Percentiles rank a stretch among this genome's conserved stretches.
Evolutionary conservation across 2,888 invertebrate genomes (phyloP).

Genomic region (Brenthis ino): DNA sequence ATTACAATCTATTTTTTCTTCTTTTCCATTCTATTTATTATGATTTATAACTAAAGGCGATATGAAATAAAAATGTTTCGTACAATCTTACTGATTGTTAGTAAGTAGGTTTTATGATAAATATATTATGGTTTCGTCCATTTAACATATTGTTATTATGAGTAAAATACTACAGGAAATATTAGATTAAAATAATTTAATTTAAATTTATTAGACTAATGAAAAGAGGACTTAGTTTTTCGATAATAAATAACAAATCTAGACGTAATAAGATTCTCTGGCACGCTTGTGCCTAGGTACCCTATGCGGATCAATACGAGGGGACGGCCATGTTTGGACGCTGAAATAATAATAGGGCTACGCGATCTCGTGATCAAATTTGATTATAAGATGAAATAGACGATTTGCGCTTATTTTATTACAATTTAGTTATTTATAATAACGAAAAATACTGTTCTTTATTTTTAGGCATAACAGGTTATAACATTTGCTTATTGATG

Average conservation of each 20-base stretch:
- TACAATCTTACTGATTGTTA: no score
- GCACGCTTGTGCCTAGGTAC: slow-evolving; percentile 52
- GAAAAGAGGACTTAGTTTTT: slow-evolving; percentile 2
- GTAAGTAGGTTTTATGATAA: no score
- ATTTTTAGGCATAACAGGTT: not conserved
- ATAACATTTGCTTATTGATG: no score
- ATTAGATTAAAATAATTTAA: no score
- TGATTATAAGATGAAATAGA: slow-evolving; percentile 11
- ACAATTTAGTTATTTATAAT: not conserved
- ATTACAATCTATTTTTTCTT: no score
- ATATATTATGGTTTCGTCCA: no score
- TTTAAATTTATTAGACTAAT: not conserved
- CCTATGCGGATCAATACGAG: slow-evolving; percentile 68
- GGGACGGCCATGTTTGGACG: slow-evolving; percentile 51
- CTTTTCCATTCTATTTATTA: no score
- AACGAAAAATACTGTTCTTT: not conserved
- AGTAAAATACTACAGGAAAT: no score
- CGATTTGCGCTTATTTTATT: not conserved
- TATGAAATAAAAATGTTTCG: no score
- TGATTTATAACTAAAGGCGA: no score
- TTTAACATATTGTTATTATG: no score
- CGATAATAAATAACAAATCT: slow-evolving; percentile 17
- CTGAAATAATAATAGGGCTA: slow-evolving; percentile 47
- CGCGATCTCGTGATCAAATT: slow-evolving; percentile 18
- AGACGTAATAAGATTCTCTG: slow-evolving; percentile 28